Conservation (phyloP, 2,797 vertebrate species). For the Alfaro cultratus region DNA sequence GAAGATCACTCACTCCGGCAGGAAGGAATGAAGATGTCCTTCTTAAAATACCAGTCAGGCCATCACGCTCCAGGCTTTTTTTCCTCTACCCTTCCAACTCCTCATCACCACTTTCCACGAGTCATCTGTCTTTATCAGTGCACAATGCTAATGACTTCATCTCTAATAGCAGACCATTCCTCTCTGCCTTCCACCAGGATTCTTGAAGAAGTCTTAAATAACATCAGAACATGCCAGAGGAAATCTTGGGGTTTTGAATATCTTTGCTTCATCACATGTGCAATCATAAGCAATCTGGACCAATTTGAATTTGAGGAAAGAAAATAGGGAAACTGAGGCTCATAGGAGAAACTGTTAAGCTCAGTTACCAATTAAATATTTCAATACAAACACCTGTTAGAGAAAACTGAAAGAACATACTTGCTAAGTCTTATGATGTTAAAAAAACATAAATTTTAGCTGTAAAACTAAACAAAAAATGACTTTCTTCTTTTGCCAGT, state of each 20-base stretch:
- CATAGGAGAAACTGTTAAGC: conserved; percentile 3
- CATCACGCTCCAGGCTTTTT: conserved; percentile 24
- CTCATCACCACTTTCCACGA: conserved; percentile 55
- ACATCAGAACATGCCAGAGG: conserved; percentile 29
- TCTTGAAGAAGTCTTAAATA: conserved; percentile 52
- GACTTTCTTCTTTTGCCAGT: conserved; percentile 19
- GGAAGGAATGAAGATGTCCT: conserved; percentile 78
- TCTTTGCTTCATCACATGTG: conserved; percentile 53
- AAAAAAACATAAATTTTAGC: background rate
- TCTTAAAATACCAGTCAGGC: conserved; percentile 67
- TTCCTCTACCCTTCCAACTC: conserved; percentile 42
- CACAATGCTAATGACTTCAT: conserved; percentile 59
- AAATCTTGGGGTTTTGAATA: conserved; percentile 53
- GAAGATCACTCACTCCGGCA: conserved; percentile 72
- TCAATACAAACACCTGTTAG: background rate
- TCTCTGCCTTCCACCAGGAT: conserved; percentile 49
- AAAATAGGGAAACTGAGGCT: background rate
- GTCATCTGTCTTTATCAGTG: conserved; percentile 74
- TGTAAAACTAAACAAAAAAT: conserved; percentile 17
- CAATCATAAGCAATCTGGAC: conserved; percentile 16
- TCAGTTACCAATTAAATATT: conserved; percentile 1
- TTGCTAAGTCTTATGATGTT: background rate
- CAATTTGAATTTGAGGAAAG: conserved; percentile 13
- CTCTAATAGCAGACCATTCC: conserved; percentile 41
- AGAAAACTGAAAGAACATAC: background rate